Evolutionary conservation across 2,797 vertebrate genomes (phyloP).

Genomic region (Semaprochilodus insignis): DNA sequence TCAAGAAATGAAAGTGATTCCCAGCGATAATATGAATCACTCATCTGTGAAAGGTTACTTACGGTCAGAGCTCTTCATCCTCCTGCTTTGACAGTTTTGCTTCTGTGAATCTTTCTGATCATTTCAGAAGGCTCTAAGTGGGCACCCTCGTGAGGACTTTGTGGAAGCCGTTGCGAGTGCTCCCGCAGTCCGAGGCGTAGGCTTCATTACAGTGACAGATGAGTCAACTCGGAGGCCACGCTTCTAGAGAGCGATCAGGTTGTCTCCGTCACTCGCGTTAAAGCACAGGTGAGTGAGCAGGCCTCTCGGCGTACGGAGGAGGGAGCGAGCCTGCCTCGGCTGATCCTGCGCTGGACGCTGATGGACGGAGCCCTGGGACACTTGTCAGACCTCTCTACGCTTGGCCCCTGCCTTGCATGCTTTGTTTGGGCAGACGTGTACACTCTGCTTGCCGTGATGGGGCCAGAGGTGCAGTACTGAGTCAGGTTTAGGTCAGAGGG

Average conservation of each 20-base stretch:
- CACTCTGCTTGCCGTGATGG: conserved; percentile 15
- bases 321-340: conserved; percentile 30
- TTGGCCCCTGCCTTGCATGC: conserved; percentile 8
- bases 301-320: conserved; percentile 17
- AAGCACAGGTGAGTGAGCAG: conserved; percentile 52
- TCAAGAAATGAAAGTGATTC: conserved; percentile 34
- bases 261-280: conserved; percentile 31
- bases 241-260: conserved; percentile 36
- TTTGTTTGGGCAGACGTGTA: conserved; percentile 24
- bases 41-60: conserved; percentile 5
- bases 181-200: not conserved
- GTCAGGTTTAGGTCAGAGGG: not conserved
- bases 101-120: conserved; percentile 18
- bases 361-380: conserved; percentile 41
- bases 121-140: conserved; percentile 10
- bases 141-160: conserved; percentile 8
- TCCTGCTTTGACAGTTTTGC: not conserved
- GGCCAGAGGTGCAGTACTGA: conserved; percentile 17
- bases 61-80: conserved; percentile 8
- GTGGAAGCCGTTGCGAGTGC: conserved; percentile 11
- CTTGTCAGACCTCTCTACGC: conserved; percentile 22
- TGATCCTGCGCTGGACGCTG: conserved; percentile 37
- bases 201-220: conserved; percentile 42
- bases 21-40: conserved; percentile 9
- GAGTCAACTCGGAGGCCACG: conserved; percentile 11